phyloP scores from a whole-genome alignment of 2,888 invertebrate genomes.

The Arge pagana region DNA sequence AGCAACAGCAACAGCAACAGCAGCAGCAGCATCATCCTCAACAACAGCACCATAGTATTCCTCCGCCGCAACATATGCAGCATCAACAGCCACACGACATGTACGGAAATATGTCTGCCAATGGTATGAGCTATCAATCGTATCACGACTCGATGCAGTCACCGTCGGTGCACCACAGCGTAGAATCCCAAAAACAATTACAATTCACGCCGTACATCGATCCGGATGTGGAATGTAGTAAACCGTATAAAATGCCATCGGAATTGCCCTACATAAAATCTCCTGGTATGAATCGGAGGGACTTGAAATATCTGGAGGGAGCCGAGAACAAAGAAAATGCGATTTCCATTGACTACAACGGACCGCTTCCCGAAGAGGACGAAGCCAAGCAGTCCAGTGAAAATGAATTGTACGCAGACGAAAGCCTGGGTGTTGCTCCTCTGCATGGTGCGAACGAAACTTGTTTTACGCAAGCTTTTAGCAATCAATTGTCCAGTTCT shows the following conservation, averaged over 20 bases:
- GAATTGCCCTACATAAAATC: slow-evolving; percentile 54
- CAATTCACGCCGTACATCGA: slow-evolving; percentile 45
- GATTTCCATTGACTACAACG: slow-evolving; percentile 47
- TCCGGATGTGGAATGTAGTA: slow-evolving; percentile 39
- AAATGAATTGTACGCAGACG: slow-evolving; percentile 42
- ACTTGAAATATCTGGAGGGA: slow-evolving; percentile 51
- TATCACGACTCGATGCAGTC: slow-evolving; percentile 28
- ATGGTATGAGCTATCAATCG: slow-evolving; percentile 42
- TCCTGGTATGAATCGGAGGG: slow-evolving; percentile 53
- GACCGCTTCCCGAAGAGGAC: slow-evolving; percentile 39
- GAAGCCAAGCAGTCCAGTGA: slow-evolving; percentile 37
- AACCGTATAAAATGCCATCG: slow-evolving; percentile 50
- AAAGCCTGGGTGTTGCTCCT: slow-evolving; percentile 50
- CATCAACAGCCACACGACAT: slow-evolving; percentile 42
- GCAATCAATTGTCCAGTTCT: slow-evolving; percentile 45
- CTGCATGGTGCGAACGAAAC: slow-evolving; percentile 47
- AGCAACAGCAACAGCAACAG: slow-evolving; percentile 14
- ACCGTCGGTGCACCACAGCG: slow-evolving; percentile 30
- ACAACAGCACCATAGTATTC: slow-evolving; percentile 28
- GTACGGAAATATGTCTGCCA: slow-evolving; percentile 37
- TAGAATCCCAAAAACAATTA: slow-evolving; percentile 46
- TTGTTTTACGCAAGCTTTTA: slow-evolving; percentile 51
- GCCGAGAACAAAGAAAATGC: slow-evolving; percentile 55
- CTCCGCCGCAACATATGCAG: slow-evolving; percentile 32
- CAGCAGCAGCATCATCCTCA: slow-evolving; percentile 8